These are phyloP conservation scores for Calidris pugnax DNA, from an alignment of 2,113 vertebrate genomes.

Conservation along the genomic window DNA sequence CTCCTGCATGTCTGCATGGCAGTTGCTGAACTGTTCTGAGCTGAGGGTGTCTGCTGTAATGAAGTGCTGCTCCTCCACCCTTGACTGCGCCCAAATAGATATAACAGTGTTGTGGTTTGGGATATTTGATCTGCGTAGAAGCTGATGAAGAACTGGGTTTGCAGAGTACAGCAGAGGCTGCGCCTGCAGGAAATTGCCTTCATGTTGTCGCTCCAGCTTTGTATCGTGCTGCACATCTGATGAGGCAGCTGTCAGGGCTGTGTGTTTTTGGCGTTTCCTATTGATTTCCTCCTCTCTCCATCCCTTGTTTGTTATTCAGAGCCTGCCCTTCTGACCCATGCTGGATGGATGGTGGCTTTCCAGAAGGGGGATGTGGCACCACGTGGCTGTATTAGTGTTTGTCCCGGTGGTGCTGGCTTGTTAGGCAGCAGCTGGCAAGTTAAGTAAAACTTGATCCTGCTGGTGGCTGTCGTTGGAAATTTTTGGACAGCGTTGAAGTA, in stretches of 20 bases:
- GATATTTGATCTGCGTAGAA: background rate
- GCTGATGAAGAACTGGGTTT: background rate
- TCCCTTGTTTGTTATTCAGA: slow-evolving; percentile 61
- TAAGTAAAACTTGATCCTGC: slow-evolving; percentile 15
- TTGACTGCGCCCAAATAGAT: background rate
- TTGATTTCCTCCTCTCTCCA: slow-evolving; percentile 48
- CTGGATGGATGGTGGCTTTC: slow-evolving; percentile 39
- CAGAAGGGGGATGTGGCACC: slow-evolving; percentile 30
- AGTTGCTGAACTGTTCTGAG: background rate
- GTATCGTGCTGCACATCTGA: background rate
- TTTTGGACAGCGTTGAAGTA: background rate
- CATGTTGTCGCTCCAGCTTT: background rate
- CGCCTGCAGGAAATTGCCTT: slow-evolving; percentile 6
- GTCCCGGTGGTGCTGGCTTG: background rate
- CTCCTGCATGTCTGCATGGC: background rate
- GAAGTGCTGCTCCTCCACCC: background rate
- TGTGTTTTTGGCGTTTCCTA: slow-evolving; percentile 44
- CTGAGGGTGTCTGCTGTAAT: background rate
- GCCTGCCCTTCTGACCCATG: slow-evolving; percentile 49
- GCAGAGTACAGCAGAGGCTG: background rate
- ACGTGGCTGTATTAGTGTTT: slow-evolving; percentile 1
- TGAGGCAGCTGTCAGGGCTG: background rate
- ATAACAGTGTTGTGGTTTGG: background rate
- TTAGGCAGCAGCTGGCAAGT: slow-evolving; percentile 38
- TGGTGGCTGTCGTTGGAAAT: background rate